phyloP scores from a whole-genome alignment of 2,113 vertebrate species.

The Myotis lucifugus region DNA sequence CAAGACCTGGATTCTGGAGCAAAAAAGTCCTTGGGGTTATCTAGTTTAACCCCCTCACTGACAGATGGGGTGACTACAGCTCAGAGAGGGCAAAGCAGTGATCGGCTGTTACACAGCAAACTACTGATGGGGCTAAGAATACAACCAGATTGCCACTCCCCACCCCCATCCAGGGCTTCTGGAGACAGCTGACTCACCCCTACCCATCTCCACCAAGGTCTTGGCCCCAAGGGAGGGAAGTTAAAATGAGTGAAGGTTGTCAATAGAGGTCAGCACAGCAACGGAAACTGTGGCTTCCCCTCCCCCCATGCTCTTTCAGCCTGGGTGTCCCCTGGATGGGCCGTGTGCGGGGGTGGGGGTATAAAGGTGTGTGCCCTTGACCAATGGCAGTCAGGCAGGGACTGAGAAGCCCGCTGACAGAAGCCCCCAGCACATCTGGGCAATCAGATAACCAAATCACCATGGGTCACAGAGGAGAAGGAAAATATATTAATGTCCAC shows the following conservation, averaged over 20 bases:
- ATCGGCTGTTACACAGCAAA: background rate
- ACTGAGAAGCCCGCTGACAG: background rate
- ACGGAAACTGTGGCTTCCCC: background rate
- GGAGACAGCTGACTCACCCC: background rate
- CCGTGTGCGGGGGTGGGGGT: background rate
- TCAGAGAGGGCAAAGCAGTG: background rate
- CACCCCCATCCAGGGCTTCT: background rate
- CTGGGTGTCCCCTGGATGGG: background rate
- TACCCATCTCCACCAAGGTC: background rate
- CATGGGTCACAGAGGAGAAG: background rate
- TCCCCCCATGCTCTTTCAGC: background rate
- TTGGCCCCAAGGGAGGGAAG: background rate
- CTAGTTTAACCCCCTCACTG: background rate
- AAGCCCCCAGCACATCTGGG: background rate
- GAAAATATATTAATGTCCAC: background rate
- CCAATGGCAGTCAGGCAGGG: background rate
- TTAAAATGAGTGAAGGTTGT: background rate
- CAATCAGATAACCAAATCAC: slow-evolving; percentile 27
- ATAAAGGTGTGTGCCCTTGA: background rate
- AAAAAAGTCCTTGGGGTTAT: background rate
- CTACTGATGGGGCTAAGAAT: background rate
- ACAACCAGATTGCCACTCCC: background rate
- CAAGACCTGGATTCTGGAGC: background rate
- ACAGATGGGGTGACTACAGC: background rate
- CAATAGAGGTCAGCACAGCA: background rate